A percentile compares a stretch with the other conserved stretches of the same genome.
phyloP scores from a whole-genome alignment of 2,888 invertebrate genomes.

The Leucoma salicis region DNA sequence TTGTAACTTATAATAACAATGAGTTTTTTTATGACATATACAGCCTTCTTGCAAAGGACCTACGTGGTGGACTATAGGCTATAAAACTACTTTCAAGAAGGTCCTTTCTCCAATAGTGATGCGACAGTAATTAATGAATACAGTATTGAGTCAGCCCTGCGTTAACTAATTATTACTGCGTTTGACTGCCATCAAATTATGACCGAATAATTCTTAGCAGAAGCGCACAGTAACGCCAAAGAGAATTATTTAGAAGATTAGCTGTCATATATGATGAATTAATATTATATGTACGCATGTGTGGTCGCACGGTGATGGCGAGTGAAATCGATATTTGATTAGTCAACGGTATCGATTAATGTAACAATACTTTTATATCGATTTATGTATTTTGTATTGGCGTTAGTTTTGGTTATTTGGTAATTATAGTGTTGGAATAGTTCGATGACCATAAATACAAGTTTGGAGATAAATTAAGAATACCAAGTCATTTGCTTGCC shows the following conservation, averaged over 20 bases:
- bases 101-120: no score
- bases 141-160: background rate
- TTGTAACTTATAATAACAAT: no score
- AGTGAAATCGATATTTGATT: conserved; percentile 52
- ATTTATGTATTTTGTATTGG: background rate
- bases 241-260: conserved; percentile 36
- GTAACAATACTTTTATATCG: background rate
- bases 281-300: conserved; percentile 35
- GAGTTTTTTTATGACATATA: no score
- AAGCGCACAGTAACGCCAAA: conserved; percentile 21
- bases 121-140: no score
- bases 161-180: background rate
- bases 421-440: no score
- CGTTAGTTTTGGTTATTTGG: background rate
- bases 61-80: no score
- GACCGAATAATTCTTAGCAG: conserved; percentile 26
- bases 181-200: conserved; percentile 11
- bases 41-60: no score
- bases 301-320: conserved; percentile 43
- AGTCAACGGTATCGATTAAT: conserved; percentile 31
- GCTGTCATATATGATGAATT: conserved; percentile 49
- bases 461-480: no score
- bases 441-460: no score
- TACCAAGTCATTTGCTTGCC: no score
- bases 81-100: no score